Conservation (phyloP, 2,113 vertebrate species). For the Ictidomys tridecemlineatus region DNA sequence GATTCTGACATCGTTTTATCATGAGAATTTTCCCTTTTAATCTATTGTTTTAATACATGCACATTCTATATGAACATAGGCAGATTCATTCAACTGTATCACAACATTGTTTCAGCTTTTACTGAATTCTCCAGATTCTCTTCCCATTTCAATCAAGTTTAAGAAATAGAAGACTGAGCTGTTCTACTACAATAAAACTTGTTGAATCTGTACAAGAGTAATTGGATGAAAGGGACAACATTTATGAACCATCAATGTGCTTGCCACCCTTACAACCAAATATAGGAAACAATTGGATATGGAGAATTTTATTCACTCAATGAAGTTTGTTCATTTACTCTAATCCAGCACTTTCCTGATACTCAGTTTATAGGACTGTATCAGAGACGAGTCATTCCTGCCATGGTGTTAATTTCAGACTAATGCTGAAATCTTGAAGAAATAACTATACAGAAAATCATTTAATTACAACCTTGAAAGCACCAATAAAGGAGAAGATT, state of each 20-base stretch:
- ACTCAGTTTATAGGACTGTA: background rate
- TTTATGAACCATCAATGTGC: background rate
- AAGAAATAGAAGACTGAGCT: background rate
- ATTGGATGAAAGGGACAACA: background rate
- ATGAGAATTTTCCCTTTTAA: slow-evolving; percentile 33
- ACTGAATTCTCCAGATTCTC: background rate
- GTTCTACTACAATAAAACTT: background rate
- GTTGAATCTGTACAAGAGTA: background rate
- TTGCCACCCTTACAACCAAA: background rate
- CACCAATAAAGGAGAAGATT: background rate
- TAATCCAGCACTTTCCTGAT: background rate
- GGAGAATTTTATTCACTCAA: slow-evolving; percentile 1
- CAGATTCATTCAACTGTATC: background rate
- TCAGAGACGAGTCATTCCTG: background rate
- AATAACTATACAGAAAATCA: background rate
- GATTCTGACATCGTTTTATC: background rate
- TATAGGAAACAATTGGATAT: background rate
- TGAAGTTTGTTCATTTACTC: background rate
- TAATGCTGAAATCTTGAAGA: background rate
- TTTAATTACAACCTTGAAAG: slow-evolving; percentile 24
- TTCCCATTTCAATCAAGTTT: background rate
- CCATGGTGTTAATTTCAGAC: background rate
- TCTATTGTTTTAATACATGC: background rate
- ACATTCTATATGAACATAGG: background rate
- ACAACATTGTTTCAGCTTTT: background rate